Evolutionary conservation across 2,113 vertebrate genomes (phyloP), one percentile per base, ranked within the genome.

Genomic region (Ginglymostoma cirratum): DNA sequence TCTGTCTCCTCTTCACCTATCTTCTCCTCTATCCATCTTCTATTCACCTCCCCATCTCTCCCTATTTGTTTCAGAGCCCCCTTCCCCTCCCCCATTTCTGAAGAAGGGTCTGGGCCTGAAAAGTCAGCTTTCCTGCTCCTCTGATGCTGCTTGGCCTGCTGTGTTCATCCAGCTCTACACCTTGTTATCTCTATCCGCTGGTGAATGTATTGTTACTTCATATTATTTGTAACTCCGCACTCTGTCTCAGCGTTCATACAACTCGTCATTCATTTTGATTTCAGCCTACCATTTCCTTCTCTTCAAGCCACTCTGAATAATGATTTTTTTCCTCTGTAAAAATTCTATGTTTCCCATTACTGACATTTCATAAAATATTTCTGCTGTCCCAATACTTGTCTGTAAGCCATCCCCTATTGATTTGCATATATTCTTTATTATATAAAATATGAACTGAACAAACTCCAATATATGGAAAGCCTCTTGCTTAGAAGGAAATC

Each of bases 401-500:
- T 89, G 45, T 10, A 89, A 48, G 45, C 52, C 86, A 48, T 23
- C 85, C 52, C 45, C 85, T 52, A 48, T 34, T 55, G 55, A 89
- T 24, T 27, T 89, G 86, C 86, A 89, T 27, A 55, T 27, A 34
- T 48, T 48, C 27, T 52, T 55, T n/a, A 87, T 23, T 30, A 30
- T 27, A 27, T 87, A 87, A 52, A 87, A 89, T 48, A 55, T 27
- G 12, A 52, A 4, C 86, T 89, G 86, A 89, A 0, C 42, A 15
- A 89, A 52, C 48, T 24, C 24, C 45, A 89, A 48, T 89, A 48
- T 89, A 89, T 55, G 19, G 23, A 89, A 89, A 89, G 86, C 86
- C 52, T 89, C 52, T 89, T 89, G 48, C 86, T 89, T 55, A 89
- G 55, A 89, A 48, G 52, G 86, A 89, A 48, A 89, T 89, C 86